A percentile compares a stretch with the other conserved stretches of the same genome.
Conservation (phyloP, 1,140 invertebrate species). For the Danaus melanippus region DNA sequence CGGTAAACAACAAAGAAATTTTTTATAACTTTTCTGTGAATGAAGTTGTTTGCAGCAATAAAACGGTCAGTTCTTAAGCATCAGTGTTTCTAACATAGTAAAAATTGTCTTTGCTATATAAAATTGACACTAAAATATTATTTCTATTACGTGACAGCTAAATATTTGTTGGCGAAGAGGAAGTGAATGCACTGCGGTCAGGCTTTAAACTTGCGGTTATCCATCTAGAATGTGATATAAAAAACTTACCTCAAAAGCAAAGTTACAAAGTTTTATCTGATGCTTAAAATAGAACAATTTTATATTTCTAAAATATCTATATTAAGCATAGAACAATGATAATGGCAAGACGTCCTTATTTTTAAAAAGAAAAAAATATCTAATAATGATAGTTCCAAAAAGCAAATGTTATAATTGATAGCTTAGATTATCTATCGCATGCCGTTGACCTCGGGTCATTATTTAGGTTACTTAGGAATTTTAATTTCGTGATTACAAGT, state of each 20-base stretch:
- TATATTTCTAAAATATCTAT: no score
- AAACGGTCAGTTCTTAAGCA: conserved; percentile 10
- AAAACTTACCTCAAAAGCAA: conserved; percentile 8
- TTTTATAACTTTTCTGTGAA: conserved; percentile 20
- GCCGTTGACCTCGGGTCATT: no score
- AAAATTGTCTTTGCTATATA: conserved; percentile 7
- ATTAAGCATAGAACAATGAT: no score
- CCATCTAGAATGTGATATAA: conserved; percentile 7
- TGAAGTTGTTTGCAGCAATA: conserved; percentile 9
- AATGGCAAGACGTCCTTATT: no score
- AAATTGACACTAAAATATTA: conserved; percentile 13
- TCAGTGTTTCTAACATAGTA: conserved; percentile 9
- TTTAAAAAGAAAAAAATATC: no score
- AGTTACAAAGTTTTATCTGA: neutral
- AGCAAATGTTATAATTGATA: no score
- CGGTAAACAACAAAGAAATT: conserved; percentile 15
- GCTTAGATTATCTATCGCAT: no score
- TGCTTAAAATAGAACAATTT: no score
- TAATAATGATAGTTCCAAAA: no score
- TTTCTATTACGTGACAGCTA: conserved; percentile 17
- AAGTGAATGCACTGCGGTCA: conserved; percentile 16
- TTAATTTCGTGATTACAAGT: no score
- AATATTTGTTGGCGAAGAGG: conserved; percentile 13
- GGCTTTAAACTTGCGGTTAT: conserved; percentile 12
- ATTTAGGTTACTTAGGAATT: no score